Base-by-base conservation (phyloP, 1,140 invertebrate genomes). In the Eumaeus atala region DNA sequence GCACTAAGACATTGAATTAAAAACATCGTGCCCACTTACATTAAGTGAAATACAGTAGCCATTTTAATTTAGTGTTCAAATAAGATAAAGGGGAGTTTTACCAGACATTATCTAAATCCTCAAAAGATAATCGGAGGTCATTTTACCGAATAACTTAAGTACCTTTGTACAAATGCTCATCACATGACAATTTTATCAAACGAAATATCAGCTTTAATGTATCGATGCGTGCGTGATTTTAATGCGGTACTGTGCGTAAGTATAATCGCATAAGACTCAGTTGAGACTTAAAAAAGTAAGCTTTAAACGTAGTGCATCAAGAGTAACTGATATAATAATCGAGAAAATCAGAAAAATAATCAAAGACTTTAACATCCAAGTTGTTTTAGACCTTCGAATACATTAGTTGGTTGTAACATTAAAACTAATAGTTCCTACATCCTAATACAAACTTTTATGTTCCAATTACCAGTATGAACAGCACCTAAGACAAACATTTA, bases 61-160 rank as follows among this genome's bases (percentile, higher is more conserved):
- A 54, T 59, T 59, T 51, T 59, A 50, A 47, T 44, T 38, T 44
- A 9, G 51, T 44, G 40, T 52, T 52, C 36, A 52, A 52, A 51
- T 38, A 52, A 52, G 3, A 9, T 42, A 12, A 56, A 40, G 38
- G 48, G 36, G 49, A 34, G 56, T 57, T 54, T 34, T 37, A 38
- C 53, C 8, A 48, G 59, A 58, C 59, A 53, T 58, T 64, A 64
- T 64, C 62, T 64, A 56, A 58, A 64, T 53, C 57, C 59, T 51
- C 47, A 55, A 48, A 56, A 57, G 38, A 35, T 63, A 61, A 63
- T 60, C 59, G 48, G 51, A 34, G 52, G 57, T 54, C 57, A 52
- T 60, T 56, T 52, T 56, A 63, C 61, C 47, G 61, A 63, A 57
- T 60, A 56, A 57, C 21, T 37, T 12, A 63, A 56, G 42, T 56